Base-by-base conservation (phyloP, 2,888 invertebrate species). In the Eupithecia subumbrata region DNA sequence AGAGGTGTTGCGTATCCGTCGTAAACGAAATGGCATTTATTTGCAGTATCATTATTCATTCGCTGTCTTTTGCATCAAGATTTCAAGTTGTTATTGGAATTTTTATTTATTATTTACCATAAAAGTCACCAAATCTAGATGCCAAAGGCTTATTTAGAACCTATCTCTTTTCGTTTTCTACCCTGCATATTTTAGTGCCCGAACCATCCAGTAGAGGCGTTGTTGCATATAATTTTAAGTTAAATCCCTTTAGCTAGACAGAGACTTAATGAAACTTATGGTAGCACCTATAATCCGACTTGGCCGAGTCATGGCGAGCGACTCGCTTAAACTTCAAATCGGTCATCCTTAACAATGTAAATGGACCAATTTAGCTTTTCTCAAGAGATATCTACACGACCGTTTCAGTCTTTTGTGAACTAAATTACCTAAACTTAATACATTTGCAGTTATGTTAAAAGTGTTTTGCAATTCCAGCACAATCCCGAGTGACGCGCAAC, bases 401-500 rank as follows among this genome's bases (percentile, higher is more conserved):
- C 52, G n/a, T 22, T 56, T 56, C 48, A 52, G 52, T n/a, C 52
- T 52, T 52, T 52, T n/a, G n/a, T 52, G 18, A 52, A 52, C 8
- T 22, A 11, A 22, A 9, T 12, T 12, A 11, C n/a, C 2, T 52
- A 56, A 52, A 3, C 22, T 43, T 43, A 37, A 30, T 63, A 34
- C 18, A 34, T 63, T 34, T 30, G 8, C 30, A 16, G 11, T 18
- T 64, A 64, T 34, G 9, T 22, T 56, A 11, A 56, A 18, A 56
- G 64, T 34, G 18, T 34, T 18, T 5, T 60, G 12, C 5, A 60
- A 22, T 86, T 84, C 37, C 91, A 93, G 94, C 94, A 85, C 92
- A 95, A 75, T 79, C 92, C 71, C 91, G 95, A 72, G 90, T 93
- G 77, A 95, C 95, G 76, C 93, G 95, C 86, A 95, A 94, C 90